Conservation (phyloP, 2,113 vertebrate species). For the Callopanchax toddi region DNA sequence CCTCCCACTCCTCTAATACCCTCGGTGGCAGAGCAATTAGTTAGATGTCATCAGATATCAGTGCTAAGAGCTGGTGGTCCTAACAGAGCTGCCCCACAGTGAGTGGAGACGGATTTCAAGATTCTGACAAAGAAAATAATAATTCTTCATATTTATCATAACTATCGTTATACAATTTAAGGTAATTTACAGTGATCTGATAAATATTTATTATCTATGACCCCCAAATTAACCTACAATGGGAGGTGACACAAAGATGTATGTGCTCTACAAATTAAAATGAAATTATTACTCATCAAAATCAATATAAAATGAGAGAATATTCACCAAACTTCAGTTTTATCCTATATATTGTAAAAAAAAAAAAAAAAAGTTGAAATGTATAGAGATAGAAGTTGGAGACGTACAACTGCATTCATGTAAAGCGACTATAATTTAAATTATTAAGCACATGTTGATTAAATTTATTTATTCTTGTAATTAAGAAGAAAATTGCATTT, state of each 20-base stretch:
- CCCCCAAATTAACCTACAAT: too few relatives aligned
- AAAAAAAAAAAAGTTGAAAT: too few relatives aligned
- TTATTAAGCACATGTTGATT: too few relatives aligned
- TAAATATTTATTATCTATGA: not conserved
- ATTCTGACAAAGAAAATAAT: conserved; percentile 11
- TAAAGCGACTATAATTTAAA: too few relatives aligned
- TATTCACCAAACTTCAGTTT: not conserved
- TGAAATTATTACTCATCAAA: too few relatives aligned
- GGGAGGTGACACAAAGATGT: too few relatives aligned
- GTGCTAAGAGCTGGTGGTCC: conserved; percentile 73
- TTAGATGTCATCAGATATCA: conserved; percentile 71
- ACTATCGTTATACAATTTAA: not conserved
- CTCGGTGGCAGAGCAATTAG: conserved; percentile 47
- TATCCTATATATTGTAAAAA: too few relatives aligned
- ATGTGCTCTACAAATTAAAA: too few relatives aligned
- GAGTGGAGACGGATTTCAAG: conserved; percentile 40
- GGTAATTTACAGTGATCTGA: not conserved
- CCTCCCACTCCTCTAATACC: conserved; percentile 36
- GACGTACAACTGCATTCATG: too few relatives aligned
- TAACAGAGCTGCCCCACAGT: conserved; percentile 34
- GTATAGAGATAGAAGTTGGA: too few relatives aligned
- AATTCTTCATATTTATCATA: not conserved
- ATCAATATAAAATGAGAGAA: not conserved
- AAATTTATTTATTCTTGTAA: too few relatives aligned
- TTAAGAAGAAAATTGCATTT: too few relatives aligned